phyloP scores from a whole-genome alignment of 64 coral and sea anemone genomes.

The Montipora cactus region DNA sequence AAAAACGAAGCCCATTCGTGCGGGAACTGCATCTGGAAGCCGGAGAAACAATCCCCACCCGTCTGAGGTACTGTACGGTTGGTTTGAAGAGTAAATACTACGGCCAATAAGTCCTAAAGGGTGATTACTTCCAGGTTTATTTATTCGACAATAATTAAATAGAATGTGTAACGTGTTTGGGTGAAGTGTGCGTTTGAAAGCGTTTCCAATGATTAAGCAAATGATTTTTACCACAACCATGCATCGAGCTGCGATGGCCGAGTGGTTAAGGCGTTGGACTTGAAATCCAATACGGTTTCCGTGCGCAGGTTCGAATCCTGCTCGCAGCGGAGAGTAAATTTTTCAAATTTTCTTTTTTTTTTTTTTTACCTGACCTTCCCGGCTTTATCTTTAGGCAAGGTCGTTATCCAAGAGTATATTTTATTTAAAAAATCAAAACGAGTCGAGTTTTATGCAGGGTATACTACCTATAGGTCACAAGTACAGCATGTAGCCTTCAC shows the following conservation, averaged over 20 bases:
- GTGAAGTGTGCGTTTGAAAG: no score
- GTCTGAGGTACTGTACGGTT: constrained; percentile 63
- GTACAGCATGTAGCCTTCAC: no score
- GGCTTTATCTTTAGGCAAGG: no score
- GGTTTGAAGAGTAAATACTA: neutral
- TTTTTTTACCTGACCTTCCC: neutral
- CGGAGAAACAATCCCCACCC: constrained; percentile 91
- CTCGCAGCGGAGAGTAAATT: constrained; percentile 79
- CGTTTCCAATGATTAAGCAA: neutral
- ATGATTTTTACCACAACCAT: neutral
- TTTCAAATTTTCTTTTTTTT: neutral
- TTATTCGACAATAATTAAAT: no score
- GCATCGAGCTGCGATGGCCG: constrained; percentile 82
- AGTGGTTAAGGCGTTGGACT: constrained; percentile 99
- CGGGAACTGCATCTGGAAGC: constrained; percentile 72
- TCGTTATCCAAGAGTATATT: no score
- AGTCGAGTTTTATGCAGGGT: no score
- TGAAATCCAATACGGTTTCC: constrained; percentile 95
- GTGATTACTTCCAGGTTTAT: no score
- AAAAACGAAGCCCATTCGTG: constrained; percentile 48
- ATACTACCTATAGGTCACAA: no score
- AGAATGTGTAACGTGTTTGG: no score
- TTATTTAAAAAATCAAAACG: no score
- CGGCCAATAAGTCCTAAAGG: no score
- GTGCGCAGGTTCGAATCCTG: constrained; percentile 99